Base-by-base conservation (phyloP, 2,113 vertebrate genomes). In the Setophaga kirtlandii region DNA sequence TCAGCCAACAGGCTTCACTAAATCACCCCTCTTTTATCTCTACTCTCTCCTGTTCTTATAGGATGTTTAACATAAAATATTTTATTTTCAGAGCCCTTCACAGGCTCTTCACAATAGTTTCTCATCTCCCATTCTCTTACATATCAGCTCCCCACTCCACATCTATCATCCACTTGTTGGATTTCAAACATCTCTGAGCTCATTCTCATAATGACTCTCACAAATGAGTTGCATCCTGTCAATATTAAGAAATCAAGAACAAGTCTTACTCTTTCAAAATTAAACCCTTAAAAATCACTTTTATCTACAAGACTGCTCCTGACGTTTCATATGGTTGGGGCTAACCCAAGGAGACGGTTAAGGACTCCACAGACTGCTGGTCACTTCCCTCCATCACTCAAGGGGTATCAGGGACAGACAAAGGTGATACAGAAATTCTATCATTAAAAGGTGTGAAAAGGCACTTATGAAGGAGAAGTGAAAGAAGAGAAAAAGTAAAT, bases 351-450 rank as follows among this genome's bases (percentile, higher is more conserved):
- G 4, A 59, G 24, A 24, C 7, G 65, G 35, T 15, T 47, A 47
- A 87, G 46, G 5, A 49, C 4, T 19, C n/a, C 42, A 27, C 2
- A 59, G 46, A 11, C 7, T 67, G 19, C 56, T 6, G 4, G 33
- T 58, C 11, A 41, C 6, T 67, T 28, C 2, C 6, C 3, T 2
- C 6, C 6, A 8, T 31, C 18, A 41, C 6, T 4, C 10, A 53
- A 28, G 15, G 25, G 9, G 50, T 28, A 52, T 52, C 9, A 18
- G 52, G 28, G 17, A 30, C 17, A 30, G 52, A 53, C 28, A 53
- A 53, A 30, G 52, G 17, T 52, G 50, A 52, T 16, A 52, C 16
- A 53, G 52, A 30, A 53, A 30, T 16, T 30, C 27, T 10, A 30
- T 53, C 52, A 18, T 53, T 6, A 53, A 52, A 30, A 53, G 52